Conservation (phyloP, 2,888 invertebrate species). For the Xestia c-nigrum region DNA sequence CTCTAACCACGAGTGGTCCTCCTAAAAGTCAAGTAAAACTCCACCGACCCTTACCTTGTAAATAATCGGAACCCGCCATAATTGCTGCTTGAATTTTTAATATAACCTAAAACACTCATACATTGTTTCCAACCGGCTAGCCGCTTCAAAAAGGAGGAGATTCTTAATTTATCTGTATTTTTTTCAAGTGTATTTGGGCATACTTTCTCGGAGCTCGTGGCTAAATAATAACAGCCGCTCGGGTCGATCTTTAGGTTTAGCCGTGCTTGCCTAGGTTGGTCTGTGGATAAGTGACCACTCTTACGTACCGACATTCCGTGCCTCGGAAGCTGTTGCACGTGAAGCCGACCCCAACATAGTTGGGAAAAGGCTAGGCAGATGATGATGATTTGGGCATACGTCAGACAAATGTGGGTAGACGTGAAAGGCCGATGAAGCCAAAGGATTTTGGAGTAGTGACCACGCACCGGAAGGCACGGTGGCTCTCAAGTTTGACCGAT, state of each 20-base stretch:
- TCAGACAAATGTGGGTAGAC: too few relatives aligned
- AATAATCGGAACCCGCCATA: conserved; percentile 42
- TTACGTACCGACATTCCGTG: too few relatives aligned
- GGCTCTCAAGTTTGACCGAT: neutral
- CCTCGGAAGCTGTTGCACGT: too few relatives aligned
- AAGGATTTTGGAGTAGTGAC: neutral
- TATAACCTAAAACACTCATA: conserved; percentile 24
- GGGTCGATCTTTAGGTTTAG: too few relatives aligned
- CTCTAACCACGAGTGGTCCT: conserved; percentile 34
- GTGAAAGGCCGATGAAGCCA: neutral
- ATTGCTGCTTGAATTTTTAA: conserved; percentile 62
- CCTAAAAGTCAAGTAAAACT: conserved; percentile 21
- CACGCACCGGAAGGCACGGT: neutral
- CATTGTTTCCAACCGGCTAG: neutral
- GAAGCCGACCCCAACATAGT: too few relatives aligned
- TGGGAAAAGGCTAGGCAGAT: too few relatives aligned
- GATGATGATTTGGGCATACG: too few relatives aligned
- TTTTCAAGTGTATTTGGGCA: neutral
- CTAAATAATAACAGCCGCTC: too few relatives aligned
- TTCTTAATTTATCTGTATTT: neutral
- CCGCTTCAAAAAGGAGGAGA: neutral
- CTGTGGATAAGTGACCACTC: too few relatives aligned
- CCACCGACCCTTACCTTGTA: conserved; percentile 15
- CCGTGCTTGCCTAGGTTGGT: too few relatives aligned
- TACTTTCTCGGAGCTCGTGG: too few relatives aligned